Conservation (phyloP, 35 echinoderm and acorn worm species). For the Chiridota heheva region DNA sequence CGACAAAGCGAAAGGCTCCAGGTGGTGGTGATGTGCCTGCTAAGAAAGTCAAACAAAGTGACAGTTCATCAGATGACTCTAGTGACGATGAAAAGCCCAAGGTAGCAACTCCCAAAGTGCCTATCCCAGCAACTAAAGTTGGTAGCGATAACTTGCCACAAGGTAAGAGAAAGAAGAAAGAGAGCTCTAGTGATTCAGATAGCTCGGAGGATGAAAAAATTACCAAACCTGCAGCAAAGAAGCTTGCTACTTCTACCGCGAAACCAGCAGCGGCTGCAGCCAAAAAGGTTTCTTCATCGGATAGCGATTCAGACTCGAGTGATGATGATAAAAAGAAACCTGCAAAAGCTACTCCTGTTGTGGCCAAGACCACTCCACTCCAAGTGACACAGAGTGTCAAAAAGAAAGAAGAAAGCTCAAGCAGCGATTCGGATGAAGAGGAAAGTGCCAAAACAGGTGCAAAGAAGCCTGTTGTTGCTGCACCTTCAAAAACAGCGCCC, state of each 20-base stretch:
- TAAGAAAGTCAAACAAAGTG: neutral
- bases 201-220: too few relatives aligned
- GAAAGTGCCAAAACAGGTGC: conserved; percentile 12
- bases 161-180: conserved; percentile 1
- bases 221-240: too few relatives aligned
- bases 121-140: too few relatives aligned
- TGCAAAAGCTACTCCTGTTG: neutral
- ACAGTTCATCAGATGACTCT: conserved; percentile 10
- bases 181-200: neutral
- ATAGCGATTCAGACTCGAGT: too few relatives aligned
- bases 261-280: too few relatives aligned
- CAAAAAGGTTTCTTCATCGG: too few relatives aligned
- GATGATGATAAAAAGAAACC: too few relatives aligned
- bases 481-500: neutral
- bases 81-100: neutral
- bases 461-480: conserved; percentile 5
- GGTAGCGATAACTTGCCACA: too few relatives aligned
- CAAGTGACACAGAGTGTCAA: neutral
- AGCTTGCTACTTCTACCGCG: too few relatives aligned
- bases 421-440: neutral
- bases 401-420: neutral
- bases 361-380: neutral
- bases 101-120: too few relatives aligned
- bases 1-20: neutral
- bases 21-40: neutral